Conservation (phyloP, 2,797 vertebrate species). For the Babyrousa celebensis region DNA sequence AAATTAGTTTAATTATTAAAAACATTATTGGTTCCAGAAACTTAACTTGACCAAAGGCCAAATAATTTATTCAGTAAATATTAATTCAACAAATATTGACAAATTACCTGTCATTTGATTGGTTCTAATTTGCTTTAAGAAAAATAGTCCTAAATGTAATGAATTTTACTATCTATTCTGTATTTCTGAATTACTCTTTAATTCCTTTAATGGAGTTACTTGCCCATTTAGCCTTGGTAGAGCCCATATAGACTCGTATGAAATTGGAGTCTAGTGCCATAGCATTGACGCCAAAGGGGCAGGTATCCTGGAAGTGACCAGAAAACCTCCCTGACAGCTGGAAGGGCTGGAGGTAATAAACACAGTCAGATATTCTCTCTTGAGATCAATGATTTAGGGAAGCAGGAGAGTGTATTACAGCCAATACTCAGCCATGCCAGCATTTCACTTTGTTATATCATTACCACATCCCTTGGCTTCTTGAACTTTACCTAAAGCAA, state of each 20-base stretch:
- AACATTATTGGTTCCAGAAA: constrained; percentile 28
- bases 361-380: neutral
- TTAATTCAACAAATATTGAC: constrained; percentile 71
- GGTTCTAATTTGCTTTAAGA: constrained; percentile 21
- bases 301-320: neutral
- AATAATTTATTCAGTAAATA: constrained; percentile 57
- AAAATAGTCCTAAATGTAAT: neutral
- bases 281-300: neutral
- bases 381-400: neutral
- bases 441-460: neutral
- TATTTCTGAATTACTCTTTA: neutral
- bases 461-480: neutral
- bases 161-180: neutral
- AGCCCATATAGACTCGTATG: neutral
- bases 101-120: neutral
- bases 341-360: neutral
- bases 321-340: constrained; percentile 7
- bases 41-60: neutral
- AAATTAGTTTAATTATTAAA: constrained; percentile 63
- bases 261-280: neutral
- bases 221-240: neutral
- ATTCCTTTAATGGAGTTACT: neutral
- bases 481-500: constrained; percentile 43
- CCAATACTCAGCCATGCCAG: neutral
- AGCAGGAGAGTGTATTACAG: neutral